These are phyloP conservation scores for Ranitomeya imitator DNA, from an alignment of 2,113 vertebrate species.

Conservation along the genomic window DNA sequence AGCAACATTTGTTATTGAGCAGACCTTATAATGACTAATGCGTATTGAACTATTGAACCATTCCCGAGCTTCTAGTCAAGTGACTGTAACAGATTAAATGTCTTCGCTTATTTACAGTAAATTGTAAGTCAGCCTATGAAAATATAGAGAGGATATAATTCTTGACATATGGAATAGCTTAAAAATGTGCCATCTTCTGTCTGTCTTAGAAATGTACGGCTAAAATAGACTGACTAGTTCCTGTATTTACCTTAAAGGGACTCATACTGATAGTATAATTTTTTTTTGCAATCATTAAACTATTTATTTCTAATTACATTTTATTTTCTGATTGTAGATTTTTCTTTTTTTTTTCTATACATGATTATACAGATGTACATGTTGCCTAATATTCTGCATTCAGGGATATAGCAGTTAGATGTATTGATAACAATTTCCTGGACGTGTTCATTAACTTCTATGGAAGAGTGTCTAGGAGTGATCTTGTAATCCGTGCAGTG, in stretches of 20 bases:
- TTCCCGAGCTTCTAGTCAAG: not conserved
- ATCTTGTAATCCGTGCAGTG: too few relatives aligned
- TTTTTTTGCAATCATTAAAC: too few relatives aligned
- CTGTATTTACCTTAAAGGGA: not conserved
- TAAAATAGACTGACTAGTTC: not conserved
- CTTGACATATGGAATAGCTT: not conserved
- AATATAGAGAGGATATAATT: not conserved
- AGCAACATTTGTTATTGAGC: not conserved
- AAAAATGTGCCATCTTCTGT: not conserved
- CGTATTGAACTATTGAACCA: not conserved
- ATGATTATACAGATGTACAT: too few relatives aligned
- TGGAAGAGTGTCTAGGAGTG: too few relatives aligned
- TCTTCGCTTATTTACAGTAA: not conserved
- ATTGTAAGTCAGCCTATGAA: not conserved
- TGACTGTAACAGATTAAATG: not conserved
- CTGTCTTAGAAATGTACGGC: not conserved
- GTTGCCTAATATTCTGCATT: too few relatives aligned
- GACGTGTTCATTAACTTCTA: too few relatives aligned
- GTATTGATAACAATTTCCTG: too few relatives aligned
- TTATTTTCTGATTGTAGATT: not conserved
- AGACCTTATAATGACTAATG: not conserved
- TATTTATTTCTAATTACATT: too few relatives aligned
- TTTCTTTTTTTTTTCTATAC: too few relatives aligned
- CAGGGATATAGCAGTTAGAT: too few relatives aligned
- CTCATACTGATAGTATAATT: too few relatives aligned